Evolutionary conservation across 2,797 vertebrate genomes (phyloP).

Genomic region (Enteromius thamalakanensis): DNA sequence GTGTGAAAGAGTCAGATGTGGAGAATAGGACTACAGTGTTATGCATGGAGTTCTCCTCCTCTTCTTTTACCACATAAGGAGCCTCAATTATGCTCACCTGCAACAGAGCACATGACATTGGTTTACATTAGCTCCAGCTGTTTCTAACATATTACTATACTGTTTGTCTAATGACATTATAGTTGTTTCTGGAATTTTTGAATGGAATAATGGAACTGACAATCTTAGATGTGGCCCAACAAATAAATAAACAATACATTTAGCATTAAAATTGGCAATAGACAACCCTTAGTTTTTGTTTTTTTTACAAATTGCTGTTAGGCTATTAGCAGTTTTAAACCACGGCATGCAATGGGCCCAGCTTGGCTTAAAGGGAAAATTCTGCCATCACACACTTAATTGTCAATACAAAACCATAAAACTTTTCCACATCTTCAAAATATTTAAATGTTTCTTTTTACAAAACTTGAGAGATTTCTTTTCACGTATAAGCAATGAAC

Average conservation of each 20-base stretch:
- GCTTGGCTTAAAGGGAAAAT: background rate
- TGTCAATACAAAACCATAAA: background rate
- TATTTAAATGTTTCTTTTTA: too few relatives aligned
- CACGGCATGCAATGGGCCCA: background rate
- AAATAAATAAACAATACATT: background rate
- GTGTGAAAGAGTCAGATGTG: conserved; percentile 92
- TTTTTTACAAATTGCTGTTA: background rate
- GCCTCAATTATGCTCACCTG: conserved; percentile 79
- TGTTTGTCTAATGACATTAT: background rate
- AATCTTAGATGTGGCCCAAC: background rate
- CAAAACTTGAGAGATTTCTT: too few relatives aligned
- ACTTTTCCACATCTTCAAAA: background rate
- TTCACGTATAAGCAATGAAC: background rate
- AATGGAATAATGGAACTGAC: background rate
- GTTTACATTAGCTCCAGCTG: background rate
- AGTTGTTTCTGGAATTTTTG: background rate
- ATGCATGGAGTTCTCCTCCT: conserved; percentile 97
- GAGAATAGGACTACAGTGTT: conserved; percentile 98
- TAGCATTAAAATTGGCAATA: background rate
- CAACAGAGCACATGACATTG: conserved; percentile 15
- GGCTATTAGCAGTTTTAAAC: background rate
- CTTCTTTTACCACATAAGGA: conserved; percentile 85
- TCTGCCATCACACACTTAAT: background rate
- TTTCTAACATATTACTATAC: background rate
- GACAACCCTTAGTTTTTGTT: background rate